Percentiles rank a stretch among this genome's conserved stretches.
Conservation (phyloP, 1,140 invertebrate species). For the Drosophila ambigua region DNA sequence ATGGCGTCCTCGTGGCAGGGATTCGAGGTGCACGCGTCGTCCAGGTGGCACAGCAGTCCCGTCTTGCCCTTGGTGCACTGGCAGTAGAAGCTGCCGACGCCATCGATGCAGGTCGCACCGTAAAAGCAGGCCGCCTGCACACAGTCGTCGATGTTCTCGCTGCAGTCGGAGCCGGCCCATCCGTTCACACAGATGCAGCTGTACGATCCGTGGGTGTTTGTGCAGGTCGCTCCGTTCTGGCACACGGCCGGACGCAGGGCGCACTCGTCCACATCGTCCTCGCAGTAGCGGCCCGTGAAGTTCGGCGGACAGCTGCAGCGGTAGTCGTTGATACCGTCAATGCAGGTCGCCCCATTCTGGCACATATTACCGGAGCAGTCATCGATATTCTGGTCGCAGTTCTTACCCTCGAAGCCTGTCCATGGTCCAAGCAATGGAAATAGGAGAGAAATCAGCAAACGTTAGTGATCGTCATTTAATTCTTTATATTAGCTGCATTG, state of each 20-base stretch:
- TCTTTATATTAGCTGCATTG: too few species aligned
- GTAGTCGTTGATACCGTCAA: constrained; percentile 94
- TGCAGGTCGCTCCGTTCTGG: constrained; percentile 97
- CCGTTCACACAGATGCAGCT: constrained; percentile 98
- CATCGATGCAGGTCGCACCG: constrained; percentile 97
- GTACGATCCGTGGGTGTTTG: constrained; percentile 94
- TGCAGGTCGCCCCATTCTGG: constrained; percentile 95
- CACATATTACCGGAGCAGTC: constrained; percentile 95
- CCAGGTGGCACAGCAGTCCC: constrained; percentile 96
- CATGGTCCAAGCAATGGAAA: constrained; percentile 20
- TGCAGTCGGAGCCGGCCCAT: constrained; percentile 96
- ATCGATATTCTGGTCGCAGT: constrained; percentile 96
- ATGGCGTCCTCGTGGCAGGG: constrained; percentile 97
- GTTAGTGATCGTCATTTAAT: background rate
- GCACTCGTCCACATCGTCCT: constrained; percentile 92
- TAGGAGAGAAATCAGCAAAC: background rate
- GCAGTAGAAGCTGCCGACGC: constrained; percentile 97
- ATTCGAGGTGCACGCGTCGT: constrained; percentile 98
- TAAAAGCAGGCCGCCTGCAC: constrained; percentile 97
- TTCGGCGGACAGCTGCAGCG: constrained; percentile 94
- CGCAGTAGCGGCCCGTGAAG: constrained; percentile 93
- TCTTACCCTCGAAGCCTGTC: constrained; percentile 92
- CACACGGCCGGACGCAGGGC: constrained; percentile 92
- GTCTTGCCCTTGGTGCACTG: constrained; percentile 97
- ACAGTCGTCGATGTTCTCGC: constrained; percentile 97